Base-by-base conservation (phyloP, 1,140 invertebrate genomes). In the Leptonema lineaticorne region DNA sequence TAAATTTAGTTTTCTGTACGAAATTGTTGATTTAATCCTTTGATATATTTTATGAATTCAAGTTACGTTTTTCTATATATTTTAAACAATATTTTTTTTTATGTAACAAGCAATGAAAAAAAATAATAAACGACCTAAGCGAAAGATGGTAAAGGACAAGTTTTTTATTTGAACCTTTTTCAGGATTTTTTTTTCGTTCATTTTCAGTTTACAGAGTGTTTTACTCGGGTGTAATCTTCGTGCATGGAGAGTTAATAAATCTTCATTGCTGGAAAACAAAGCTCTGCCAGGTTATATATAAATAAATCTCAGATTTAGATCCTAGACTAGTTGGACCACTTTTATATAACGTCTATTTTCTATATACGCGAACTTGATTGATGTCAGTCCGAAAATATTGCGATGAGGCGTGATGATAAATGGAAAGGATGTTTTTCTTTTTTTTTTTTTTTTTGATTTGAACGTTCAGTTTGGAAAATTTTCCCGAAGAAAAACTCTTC, bases 381-480 rank as follows among this genome's bases (percentile, higher is more conserved):
- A 53, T 53, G 50, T 11, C 22, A 2, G 50, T 11, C 2, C 24
- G n/a, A 24, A 53, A 53, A 24, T 53, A 53, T 53, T 22, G 50
- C 50, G 50, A 53, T 53, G 50, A 53, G 50, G 50, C 50, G 50
- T 53, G 50, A 53, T 53, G 50, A 53, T 53, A 53, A 53, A 53
- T 53, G 37, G 16, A n/a, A n/a, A n/a, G n/a, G n/a, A n/a, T n/a
- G n/a, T n/a, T n/a, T n/a, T n/a, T n/a, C n/a, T n/a, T n/a, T n/a
- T n/a, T 41, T 14, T 41, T 41, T 14, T 11, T 4, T 41, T 41
- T 41, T 41, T 41, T 41, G 11, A 41, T 41, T 2, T 11, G 2
- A 16, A 41, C 37, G 16, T n/a, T n/a, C n/a, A n/a, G n/a, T n/a
- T n/a, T n/a, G n/a, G n/a, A n/a, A n/a, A n/a, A n/a, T n/a, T n/a